phyloP scores from a whole-genome alignment of 2,888 invertebrate genomes.

The Uropetala carovei region DNA sequence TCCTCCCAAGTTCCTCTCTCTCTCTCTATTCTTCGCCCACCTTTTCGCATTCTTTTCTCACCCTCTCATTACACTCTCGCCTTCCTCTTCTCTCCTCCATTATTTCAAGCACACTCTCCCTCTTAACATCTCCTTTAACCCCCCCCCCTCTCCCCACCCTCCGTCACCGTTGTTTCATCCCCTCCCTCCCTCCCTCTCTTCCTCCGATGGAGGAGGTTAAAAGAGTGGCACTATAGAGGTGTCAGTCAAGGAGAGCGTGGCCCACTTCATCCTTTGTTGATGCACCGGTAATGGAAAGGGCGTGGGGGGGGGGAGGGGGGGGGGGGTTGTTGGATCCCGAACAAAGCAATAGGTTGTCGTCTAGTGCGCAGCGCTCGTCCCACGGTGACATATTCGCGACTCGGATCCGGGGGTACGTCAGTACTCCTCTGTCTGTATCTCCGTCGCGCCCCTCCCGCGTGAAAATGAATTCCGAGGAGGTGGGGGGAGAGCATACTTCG shows the following conservation, averaged over 20 bases:
- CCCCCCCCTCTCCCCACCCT: background rate
- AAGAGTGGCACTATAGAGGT: background rate
- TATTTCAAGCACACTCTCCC: background rate
- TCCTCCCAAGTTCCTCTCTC: background rate
- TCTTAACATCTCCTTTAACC: background rate
- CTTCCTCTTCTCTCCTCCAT: background rate
- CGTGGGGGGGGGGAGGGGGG: no score
- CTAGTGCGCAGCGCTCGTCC: background rate
- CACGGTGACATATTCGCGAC: constrained; percentile 2
- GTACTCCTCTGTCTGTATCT: background rate
- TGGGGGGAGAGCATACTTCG: background rate
- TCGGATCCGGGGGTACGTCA: background rate
- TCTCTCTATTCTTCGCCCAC: background rate
- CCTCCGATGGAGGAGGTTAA: background rate
- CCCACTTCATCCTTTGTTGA: background rate
- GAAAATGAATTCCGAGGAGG: background rate
- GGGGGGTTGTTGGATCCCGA: background rate
- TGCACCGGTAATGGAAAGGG: background rate
- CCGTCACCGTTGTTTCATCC: no score
- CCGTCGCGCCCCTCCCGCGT: background rate
- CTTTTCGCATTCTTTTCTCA: background rate
- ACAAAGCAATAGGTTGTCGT: background rate
- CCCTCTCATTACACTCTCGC: background rate
- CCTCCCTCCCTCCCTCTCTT: background rate
- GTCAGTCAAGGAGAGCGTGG: background rate